A percentile compares a stretch with the other conserved stretches of the same genome.
phyloP scores from a whole-genome alignment of 2,888 invertebrate genomes.

The Dolichomitus sp. region DNA sequence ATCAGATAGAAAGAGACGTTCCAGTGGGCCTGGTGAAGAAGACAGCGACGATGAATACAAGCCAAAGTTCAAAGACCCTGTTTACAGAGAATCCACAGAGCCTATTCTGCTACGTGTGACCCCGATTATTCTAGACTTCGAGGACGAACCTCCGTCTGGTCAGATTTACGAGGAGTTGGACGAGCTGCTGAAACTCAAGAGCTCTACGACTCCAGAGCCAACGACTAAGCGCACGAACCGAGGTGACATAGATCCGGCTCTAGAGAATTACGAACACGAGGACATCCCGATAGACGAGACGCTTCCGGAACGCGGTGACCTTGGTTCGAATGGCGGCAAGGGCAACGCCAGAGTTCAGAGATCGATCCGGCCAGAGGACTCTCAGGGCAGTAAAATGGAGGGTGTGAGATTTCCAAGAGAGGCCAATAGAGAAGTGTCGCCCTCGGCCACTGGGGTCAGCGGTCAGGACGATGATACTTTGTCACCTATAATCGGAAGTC shows the following conservation, averaged over 20 bases:
- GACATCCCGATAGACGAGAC: conserved; percentile 56
- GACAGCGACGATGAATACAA: conserved; percentile 38
- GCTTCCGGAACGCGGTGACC: conserved; percentile 79
- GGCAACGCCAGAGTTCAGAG: conserved; percentile 12
- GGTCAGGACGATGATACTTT: conserved; percentile 10
- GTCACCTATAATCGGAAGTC: conserved; percentile 5
- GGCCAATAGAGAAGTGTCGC: conserved; percentile 23
- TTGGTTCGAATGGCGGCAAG: conserved; percentile 65
- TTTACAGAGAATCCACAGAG: conserved; percentile 59
- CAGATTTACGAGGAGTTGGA: conserved; percentile 79
- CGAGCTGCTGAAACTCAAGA: conserved; percentile 76
- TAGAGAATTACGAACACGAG: conserved; percentile 43
- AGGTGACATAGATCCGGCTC: conserved; percentile 79
- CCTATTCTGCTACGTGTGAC: conserved; percentile 62
- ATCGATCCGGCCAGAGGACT: conserved; percentile 16
- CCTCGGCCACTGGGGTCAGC: neutral
- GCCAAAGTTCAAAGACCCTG: conserved; percentile 56
- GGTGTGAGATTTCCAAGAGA: conserved; percentile 53
- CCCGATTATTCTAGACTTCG: conserved; percentile 74
- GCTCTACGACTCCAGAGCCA: conserved; percentile 62
- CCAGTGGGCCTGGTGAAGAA: conserved; percentile 62
- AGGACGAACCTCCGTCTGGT: conserved; percentile 68
- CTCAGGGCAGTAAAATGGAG: neutral
- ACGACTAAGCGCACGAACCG: conserved; percentile 70
- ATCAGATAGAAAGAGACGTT: conserved; percentile 71